Evolutionary conservation across 1,140 invertebrate genomes (phyloP), one percentile per base, ranked within the genome.

Genomic region (Anastrepha ludens): DNA sequence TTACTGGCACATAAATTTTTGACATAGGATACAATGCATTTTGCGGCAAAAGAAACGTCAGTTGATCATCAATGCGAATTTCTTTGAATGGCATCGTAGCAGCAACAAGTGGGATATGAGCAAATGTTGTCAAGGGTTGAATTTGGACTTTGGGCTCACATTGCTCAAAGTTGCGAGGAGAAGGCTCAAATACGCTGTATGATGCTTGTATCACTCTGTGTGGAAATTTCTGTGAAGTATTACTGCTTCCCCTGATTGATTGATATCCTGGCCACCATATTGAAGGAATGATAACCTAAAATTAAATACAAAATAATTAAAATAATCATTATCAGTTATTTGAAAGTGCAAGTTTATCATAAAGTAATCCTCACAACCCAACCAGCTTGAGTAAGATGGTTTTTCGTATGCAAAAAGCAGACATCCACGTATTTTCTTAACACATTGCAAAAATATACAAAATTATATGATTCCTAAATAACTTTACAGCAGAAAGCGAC

Each of bases 11-110:
- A 93, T 98, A 97, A 64, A 98, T 94, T 89, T 96, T 96, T n/a
- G 97, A 97, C 89, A 97, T 95, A 2, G 97, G 97, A 94, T 98
- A 98, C 4, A 98, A 93, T 0, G 97, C 96, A 50, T 96, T 96
- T 91, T 98, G 96, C 0, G 98, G 97, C n/a, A 98, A 94, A n/a
- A 98, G 93, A n/a, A 98, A 95, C 0, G 96, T 96, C 0, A 98
- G 94, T 44, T 96, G 95, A 60, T 98, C 96, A 88, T 97, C 97
- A 78, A 96, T 94, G 85, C 96, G 95, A 29, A 98, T 94, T 91
- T 98, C 97, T 89, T 97, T 96, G 90, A 98, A 98, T 4, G 96
- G 95, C 20, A 96, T 95, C n/a, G 96, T 95, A 85, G 97, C 96
- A 1, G 96, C 95, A 0, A 96, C 95, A 58, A 98, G 93, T 0